These are phyloP conservation scores for Ophraella communa DNA, from an alignment of 2,888 invertebrate species.

Conservation along the genomic window DNA sequence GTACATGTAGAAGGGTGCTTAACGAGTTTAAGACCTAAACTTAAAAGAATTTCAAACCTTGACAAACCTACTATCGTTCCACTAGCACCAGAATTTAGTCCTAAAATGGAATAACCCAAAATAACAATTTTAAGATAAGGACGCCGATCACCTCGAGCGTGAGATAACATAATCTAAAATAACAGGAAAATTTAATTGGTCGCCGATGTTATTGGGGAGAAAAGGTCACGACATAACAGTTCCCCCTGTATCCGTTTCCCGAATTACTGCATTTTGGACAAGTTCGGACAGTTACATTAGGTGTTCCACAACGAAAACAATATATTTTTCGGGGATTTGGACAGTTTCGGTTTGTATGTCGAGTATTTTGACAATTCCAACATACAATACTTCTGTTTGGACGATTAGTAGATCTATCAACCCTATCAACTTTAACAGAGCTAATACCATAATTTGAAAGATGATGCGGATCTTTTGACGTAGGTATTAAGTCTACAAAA, in stretches of 20 bases:
- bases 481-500: background rate
- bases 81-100: background rate
- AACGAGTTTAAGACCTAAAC: slow-evolving; percentile 9
- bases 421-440: no score
- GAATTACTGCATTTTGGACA: background rate
- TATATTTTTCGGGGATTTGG: background rate
- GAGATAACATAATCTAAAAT: background rate
- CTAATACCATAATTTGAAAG: no score
- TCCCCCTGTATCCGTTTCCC: background rate
- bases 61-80: slow-evolving; percentile 13
- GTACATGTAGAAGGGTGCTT: no score
- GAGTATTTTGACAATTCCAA: background rate
- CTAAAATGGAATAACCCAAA: no score
- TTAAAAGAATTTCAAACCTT: background rate
- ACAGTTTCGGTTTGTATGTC: background rate
- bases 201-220: background rate
- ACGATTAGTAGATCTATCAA: no score
- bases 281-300: background rate
- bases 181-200: background rate
- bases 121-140: no score
- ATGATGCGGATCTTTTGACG: background rate
- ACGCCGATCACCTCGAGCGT: no score
- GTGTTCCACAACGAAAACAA: background rate
- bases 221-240: background rate
- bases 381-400: no score